Evolutionary conservation across 2,888 invertebrate genomes (phyloP), one percentile per base, ranked within the genome.

Genomic region (Lordiphosa fenestrarum): DNA sequence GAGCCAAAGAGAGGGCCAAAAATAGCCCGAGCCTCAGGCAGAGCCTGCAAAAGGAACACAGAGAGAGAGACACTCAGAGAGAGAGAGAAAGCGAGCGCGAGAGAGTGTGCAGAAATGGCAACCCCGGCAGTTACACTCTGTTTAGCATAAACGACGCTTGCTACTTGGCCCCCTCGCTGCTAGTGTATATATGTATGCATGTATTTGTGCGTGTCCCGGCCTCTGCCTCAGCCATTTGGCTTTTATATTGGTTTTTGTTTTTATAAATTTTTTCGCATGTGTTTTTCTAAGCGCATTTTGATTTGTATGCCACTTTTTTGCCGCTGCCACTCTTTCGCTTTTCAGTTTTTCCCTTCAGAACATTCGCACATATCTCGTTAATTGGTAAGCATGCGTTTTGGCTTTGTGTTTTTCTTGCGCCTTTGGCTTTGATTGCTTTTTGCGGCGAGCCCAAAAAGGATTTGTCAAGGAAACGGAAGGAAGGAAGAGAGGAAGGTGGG

Each of bases 91-190:
- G 38, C 13, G 15, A 38, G 15, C 0, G 42, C 9, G 44, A 15
- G 30, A 2, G 25, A 12, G 44, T n/a, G 6, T 30, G 30, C 39
- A 19, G 25, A 72, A 72, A 62, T 83, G 81, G 84, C 84, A 76
- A 83, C 84, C 85, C 77, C 81, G 75, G 77, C 81, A 85, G 84
- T 83, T 83, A 83, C 84, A 83, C 85, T 83, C 84, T 82, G 82
- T 77, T 85, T 83, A 83, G 80, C 84, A 83, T 80, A 84, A 82
- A 76, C 80, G 81, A 76, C 80, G 81, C 71, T 84, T 84, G 84
- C 84, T 84, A 84, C 80, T 80, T 84, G 78, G 75, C 82, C 83
- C 77, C 73, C 49, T 30, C 40, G 25, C 25, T 46, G 36, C 46
- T 40, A n/a, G n/a, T 53, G 25, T 39, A 6, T 39, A 7, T 49